Percentiles rank a stretch among this genome's conserved stretches.
These are phyloP conservation scores for Ascaphus truei DNA, from an alignment of 2,113 vertebrate genomes.

Conservation along the genomic window DNA sequence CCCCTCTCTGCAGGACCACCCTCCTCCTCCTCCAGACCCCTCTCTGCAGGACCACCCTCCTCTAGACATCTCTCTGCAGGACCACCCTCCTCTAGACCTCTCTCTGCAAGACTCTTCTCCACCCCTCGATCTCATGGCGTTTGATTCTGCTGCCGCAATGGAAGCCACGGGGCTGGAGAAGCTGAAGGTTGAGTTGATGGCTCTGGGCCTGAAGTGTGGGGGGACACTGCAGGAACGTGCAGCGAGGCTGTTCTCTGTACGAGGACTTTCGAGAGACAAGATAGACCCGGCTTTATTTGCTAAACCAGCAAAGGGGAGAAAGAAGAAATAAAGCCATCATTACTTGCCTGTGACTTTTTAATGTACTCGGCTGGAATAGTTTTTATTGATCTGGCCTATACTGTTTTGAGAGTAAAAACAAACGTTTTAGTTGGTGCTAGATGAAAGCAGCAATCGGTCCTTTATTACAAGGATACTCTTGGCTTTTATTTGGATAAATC, in stretches of 20 bases:
- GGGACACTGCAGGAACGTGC: slow-evolving; percentile 85
- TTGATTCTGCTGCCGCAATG: slow-evolving; percentile 63
- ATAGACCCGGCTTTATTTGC: slow-evolving; percentile 74
- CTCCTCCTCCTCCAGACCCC: no score
- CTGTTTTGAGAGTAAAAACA: no score
- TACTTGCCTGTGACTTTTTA: no score
- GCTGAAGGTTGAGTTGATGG: slow-evolving; percentile 75
- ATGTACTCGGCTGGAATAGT: neutral
- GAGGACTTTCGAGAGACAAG: slow-evolving; percentile 65
- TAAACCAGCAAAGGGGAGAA: slow-evolving; percentile 70
- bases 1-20: no score
- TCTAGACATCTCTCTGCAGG: no score
- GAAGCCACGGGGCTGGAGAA: slow-evolving; percentile 78
- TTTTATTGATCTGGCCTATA: neutral
- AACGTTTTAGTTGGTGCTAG: no score
- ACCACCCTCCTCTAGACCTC: no score
- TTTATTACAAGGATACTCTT: no score
- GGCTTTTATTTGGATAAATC: no score
- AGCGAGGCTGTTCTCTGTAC: slow-evolving; percentile 73
- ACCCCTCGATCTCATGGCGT: slow-evolving; percentile 55
- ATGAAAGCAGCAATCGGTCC: no score
- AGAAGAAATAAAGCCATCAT: slow-evolving; percentile 61
- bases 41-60: no score
- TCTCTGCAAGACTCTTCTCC: slow-evolving; percentile 42
- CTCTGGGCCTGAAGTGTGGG: slow-evolving; percentile 85